A percentile compares a stretch with the other conserved stretches of the same genome.
Evolutionary conservation across 2,113 vertebrate genomes (phyloP).

Genomic region (Alligator sinensis): DNA sequence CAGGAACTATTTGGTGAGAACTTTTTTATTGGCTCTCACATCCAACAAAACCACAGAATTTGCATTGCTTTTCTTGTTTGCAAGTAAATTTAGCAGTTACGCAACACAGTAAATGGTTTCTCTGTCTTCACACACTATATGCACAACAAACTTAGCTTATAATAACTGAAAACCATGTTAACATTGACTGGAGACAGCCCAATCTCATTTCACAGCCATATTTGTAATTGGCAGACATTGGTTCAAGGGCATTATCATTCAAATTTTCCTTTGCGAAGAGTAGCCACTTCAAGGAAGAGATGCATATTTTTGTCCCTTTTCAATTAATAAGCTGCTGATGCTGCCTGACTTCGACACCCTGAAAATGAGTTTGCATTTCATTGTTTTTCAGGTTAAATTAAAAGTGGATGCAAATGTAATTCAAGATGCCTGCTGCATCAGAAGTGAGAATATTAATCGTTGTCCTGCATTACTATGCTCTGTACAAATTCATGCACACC

Average conservation of each 20-base stretch:
- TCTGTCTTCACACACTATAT: background rate
- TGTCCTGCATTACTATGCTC: background rate
- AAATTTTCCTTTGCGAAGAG: background rate
- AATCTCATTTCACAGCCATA: background rate
- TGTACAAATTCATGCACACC: background rate
- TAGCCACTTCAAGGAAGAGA: background rate
- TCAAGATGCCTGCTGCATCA: background rate
- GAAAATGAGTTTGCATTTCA: background rate
- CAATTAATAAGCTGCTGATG: background rate
- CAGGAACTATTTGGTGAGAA: background rate
- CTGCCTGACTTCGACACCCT: background rate
- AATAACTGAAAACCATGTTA: background rate
- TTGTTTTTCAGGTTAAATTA: background rate
- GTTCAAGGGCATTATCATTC: background rate
- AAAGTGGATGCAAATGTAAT: background rate
- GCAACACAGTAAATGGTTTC: background rate
- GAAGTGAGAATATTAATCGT: background rate
- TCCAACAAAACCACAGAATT: background rate
- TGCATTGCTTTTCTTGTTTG: background rate
- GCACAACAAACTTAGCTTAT: fast-evolving
- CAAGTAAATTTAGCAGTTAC: background rate
- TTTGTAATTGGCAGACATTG: background rate
- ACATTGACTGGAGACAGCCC: background rate
- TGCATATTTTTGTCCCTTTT: background rate
- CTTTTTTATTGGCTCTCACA: no score